Evolutionary conservation across 37 sponge, comb jelly and placozoan genomes (phyloP).

Genomic region (Crambe crambe): DNA sequence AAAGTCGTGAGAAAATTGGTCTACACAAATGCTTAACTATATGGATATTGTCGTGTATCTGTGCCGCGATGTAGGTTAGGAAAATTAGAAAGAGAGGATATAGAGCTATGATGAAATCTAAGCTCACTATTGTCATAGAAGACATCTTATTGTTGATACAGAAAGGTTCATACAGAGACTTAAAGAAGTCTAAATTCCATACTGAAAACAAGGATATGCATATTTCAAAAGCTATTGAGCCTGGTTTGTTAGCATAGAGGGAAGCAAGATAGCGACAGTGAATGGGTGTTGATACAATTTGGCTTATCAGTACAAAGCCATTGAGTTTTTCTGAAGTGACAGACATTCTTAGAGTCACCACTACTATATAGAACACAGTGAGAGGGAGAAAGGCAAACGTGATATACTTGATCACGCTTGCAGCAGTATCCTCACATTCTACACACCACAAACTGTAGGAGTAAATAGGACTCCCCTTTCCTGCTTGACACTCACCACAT

Average conservation of each 20-base stretch:
- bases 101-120: slow-evolving; percentile 9
- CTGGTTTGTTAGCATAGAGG: neutral
- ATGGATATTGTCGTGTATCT: neutral
- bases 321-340: slow-evolving; percentile 13
- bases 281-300: neutral
- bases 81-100: slow-evolving; percentile 14
- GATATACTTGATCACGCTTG: neutral
- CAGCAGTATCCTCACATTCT: neutral
- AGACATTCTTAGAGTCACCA: neutral
- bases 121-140: neutral
- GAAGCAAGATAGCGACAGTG: neutral
- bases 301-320: slow-evolving; percentile 4
- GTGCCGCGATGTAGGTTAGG: neutral
- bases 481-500: slow-evolving; percentile 25
- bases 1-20: neutral
- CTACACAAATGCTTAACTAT: neutral
- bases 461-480: slow-evolving; percentile 9
- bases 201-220: neutral
- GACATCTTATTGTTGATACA: neutral
- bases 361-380: slow-evolving; percentile 22
- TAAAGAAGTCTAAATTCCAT: slow-evolving; percentile 34
- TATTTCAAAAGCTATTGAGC: neutral
- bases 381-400: slow-evolving; percentile 9
- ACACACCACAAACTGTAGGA: slow-evolving; percentile 20
- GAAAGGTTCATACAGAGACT: slow-evolving; percentile 2